These are phyloP conservation scores for Drosophila kuntzei DNA, from an alignment of 2,888 invertebrate species.

Conservation along the genomic window DNA sequence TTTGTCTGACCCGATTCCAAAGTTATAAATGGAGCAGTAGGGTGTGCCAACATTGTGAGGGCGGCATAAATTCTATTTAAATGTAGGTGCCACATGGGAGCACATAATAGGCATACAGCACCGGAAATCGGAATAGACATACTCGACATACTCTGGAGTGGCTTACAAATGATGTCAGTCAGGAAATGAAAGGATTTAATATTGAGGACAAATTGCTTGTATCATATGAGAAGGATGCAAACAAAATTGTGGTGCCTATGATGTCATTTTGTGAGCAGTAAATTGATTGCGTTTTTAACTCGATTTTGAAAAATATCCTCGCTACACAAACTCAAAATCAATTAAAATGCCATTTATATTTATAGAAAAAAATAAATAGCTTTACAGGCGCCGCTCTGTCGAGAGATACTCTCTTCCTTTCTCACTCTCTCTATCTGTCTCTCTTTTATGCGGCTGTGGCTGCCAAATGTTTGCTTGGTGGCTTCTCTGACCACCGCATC, in stretches of 20 bases:
- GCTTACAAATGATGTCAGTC: constrained; percentile 59
- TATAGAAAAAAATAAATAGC: constrained; percentile 21
- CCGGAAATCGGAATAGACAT: constrained; percentile 41
- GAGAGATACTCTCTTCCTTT: constrained; percentile 15
- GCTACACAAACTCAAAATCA: constrained; percentile 55
- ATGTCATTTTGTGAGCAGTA: constrained; percentile 59
- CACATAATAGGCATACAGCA: constrained; percentile 19
- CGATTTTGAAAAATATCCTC: constrained; percentile 31
- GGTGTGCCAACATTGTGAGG: constrained; percentile 48
- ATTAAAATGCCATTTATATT: constrained; percentile 67
- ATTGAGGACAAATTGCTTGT: neutral
- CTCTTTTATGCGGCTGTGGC: constrained; percentile 20
- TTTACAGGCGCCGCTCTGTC: constrained; percentile 35
- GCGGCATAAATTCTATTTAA: constrained; percentile 60
- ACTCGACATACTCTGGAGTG: constrained; percentile 21
- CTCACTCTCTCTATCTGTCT: constrained; percentile 7
- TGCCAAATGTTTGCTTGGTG: constrained; percentile 61
- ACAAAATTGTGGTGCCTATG: constrained; percentile 34
- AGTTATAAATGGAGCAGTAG: constrained; percentile 50
- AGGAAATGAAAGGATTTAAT: constrained; percentile 38
- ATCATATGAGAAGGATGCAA: constrained; percentile 11
- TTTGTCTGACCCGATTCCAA: constrained; percentile 59
- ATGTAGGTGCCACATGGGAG: constrained; percentile 37
- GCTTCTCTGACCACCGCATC: constrained; percentile 49
- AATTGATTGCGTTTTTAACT: constrained; percentile 65